phyloP scores from a whole-genome alignment of 1,140 invertebrate species.

The Penaeus japonicus region DNA sequence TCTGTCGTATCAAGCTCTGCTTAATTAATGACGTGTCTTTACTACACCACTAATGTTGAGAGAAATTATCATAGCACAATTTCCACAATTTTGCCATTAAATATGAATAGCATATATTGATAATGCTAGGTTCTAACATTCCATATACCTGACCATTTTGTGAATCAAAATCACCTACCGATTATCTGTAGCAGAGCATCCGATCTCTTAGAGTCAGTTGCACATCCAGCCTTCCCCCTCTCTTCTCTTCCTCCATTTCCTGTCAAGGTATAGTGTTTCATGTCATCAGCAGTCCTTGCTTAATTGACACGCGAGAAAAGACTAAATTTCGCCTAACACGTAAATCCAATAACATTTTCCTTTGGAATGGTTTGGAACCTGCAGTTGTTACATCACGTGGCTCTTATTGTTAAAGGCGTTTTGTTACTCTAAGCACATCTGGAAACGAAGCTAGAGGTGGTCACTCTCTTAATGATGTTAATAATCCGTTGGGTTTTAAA shows the following conservation, averaged over 20 bases:
- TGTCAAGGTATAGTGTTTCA: not conserved
- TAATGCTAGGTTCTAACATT: not conserved
- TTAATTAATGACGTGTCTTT: no score
- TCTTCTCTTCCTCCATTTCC: not conserved
- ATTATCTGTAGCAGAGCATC: not conserved
- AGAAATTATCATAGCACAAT: no score
- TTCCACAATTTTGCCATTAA: not conserved
- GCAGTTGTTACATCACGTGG: no score
- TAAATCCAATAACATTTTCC: no score
- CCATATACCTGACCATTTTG: not conserved
- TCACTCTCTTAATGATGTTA: no score
- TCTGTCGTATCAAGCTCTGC: no score
- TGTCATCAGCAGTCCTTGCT: not conserved
- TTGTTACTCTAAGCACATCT: no score
- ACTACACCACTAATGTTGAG: no score
- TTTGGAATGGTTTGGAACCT: no score
- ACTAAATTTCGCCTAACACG: not conserved
- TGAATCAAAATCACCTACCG: not conserved
- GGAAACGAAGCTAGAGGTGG: no score
- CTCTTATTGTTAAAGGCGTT: no score
- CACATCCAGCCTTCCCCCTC: not conserved
- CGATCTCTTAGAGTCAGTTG: not conserved
- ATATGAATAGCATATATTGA: not conserved
- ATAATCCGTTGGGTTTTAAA: no score
- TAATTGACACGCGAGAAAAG: slow-evolving; percentile 2